Evolutionary conservation across 2,113 vertebrate genomes (phyloP).

Genomic region (Mustelus asterias): DNA sequence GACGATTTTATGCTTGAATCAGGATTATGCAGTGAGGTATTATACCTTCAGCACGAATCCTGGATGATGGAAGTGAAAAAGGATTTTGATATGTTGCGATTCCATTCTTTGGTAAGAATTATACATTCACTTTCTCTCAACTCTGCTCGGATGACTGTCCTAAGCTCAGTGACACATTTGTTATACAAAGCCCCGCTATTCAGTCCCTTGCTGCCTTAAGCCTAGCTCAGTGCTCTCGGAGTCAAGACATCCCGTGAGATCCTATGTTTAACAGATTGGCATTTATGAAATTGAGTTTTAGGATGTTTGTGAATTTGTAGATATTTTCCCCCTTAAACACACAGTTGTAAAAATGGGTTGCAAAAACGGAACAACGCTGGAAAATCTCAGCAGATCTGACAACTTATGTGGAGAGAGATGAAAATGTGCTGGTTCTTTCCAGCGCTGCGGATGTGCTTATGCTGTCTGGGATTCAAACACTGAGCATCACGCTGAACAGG

Average conservation of each 20-base stretch:
- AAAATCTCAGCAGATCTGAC: no score
- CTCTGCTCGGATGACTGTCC: background rate
- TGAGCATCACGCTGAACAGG: no score
- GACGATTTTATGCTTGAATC: background rate
- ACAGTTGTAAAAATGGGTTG: background rate
- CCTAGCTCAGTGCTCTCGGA: background rate
- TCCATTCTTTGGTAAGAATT: background rate
- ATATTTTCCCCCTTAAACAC: background rate
- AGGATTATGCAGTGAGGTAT: conserved; percentile 13
- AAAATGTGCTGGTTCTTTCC: background rate
- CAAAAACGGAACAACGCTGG: no score
- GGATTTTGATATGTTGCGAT: background rate
- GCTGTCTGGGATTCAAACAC: background rate
- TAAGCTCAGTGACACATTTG: background rate
- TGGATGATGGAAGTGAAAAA: background rate
- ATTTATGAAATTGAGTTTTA: background rate
- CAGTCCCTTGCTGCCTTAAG: background rate
- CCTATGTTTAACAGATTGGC: background rate
- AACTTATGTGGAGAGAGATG: no score
- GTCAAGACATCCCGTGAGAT: background rate
- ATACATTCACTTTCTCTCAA: background rate
- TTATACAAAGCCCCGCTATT: background rate
- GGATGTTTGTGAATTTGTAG: background rate
- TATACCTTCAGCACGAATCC: background rate
- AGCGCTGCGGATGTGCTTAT: background rate